Percentiles rank a stretch among this genome's conserved stretches.
Evolutionary conservation across 2,888 invertebrate species (phyloP).

Genomic region (Thecophora atra): DNA sequence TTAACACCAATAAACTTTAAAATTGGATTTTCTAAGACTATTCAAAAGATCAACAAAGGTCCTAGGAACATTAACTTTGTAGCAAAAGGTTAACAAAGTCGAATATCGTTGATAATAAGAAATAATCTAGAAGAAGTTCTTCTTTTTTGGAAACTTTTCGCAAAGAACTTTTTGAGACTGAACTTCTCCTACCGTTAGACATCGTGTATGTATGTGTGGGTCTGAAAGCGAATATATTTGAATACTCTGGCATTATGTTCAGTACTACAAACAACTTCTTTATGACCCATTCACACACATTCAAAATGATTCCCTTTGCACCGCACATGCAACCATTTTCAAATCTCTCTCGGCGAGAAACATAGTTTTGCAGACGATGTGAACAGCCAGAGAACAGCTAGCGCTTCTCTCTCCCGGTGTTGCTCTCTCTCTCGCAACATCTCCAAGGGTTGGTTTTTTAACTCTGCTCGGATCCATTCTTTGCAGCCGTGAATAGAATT

Average conservation of each 20-base stretch:
- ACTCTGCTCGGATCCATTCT: slow-evolving; percentile 2
- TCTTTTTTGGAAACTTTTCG: too few relatives aligned
- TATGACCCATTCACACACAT: slow-evolving; percentile 37
- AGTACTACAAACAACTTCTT: slow-evolving; percentile 10
- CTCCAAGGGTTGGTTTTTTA: too few relatives aligned
- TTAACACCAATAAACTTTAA: too few relatives aligned
- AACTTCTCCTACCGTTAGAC: too few relatives aligned
- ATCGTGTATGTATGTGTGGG: not conserved
- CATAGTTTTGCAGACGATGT: not conserved
- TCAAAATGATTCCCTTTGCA: slow-evolving; percentile 16
- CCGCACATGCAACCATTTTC: not conserved
- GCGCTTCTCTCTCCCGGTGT: not conserved
- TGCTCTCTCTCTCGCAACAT: not conserved
- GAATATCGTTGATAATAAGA: too few relatives aligned
- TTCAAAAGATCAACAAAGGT: too few relatives aligned
- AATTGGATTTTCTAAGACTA: too few relatives aligned
- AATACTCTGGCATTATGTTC: not conserved
- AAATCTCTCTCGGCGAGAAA: not conserved
- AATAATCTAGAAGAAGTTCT: too few relatives aligned
- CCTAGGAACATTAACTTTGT: too few relatives aligned
- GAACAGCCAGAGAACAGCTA: not conserved
- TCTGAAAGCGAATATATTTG: too few relatives aligned
- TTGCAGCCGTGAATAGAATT: slow-evolving; percentile 25
- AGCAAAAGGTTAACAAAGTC: too few relatives aligned
- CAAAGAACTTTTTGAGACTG: too few relatives aligned